These are phyloP conservation scores for Latrodectus hesperus DNA, from an alignment of 2,888 invertebrate genomes.

Conservation along the genomic window DNA sequence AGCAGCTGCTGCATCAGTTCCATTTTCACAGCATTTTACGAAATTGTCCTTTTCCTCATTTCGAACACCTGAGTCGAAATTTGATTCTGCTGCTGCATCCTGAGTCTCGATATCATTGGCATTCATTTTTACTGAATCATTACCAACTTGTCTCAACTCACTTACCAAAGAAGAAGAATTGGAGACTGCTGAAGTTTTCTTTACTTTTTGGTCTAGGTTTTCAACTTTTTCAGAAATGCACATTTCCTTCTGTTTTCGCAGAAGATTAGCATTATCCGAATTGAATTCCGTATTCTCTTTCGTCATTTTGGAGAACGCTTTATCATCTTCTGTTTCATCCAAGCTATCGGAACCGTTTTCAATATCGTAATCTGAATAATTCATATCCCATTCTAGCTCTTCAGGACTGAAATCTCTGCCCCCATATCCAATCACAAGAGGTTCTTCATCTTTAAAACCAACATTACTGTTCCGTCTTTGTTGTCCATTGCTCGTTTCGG, in stretches of 20 bases:
- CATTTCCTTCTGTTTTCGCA: conserved; percentile 72
- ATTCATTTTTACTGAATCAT: not conserved
- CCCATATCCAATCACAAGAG: conserved; percentile 67
- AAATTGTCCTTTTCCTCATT: not conserved
- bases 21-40: not conserved
- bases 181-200: not conserved
- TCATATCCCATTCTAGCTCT: conserved; percentile 68
- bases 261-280: conserved; percentile 85
- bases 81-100: not conserved
- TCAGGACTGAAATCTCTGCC: conserved; percentile 65
- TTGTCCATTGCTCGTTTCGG: conserved; percentile 5
- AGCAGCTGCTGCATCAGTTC: too few species aligned
- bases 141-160: not conserved
- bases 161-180: conserved; percentile 8
- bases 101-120: not conserved
- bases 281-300: conserved; percentile 93
- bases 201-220: not conserved
- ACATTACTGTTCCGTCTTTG: conserved; percentile 49
- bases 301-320: conserved; percentile 80
- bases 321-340: conserved; percentile 70
- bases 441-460: conserved; percentile 64
- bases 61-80: not conserved
- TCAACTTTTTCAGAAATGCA: not conserved
- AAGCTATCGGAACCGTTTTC: conserved; percentile 68
- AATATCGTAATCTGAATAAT: conserved; percentile 36